Conservation (phyloP, 2,888 invertebrate species). For the Stenodera caucasica region DNA sequence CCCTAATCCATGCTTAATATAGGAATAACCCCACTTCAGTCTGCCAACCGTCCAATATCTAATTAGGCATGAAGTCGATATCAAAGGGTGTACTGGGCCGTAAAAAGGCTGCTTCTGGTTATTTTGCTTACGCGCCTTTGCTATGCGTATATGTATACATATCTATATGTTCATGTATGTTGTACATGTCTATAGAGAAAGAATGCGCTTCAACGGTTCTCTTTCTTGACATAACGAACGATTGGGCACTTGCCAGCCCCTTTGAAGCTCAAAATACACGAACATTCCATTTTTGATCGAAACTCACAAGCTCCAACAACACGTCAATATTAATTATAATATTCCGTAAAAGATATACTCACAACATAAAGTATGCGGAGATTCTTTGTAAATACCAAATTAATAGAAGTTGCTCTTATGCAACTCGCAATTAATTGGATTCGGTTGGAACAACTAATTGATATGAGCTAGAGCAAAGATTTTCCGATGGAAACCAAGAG, state of each 20-base stretch:
- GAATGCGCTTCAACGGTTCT: conserved; percentile 18
- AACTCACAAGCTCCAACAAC: not conserved
- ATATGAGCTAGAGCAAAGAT: not conserved
- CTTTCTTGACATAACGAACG: conserved; percentile 19
- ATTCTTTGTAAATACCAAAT: no score
- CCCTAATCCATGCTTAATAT: not conserved
- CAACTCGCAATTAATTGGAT: not conserved
- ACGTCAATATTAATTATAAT: no score
- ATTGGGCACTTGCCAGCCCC: conserved; percentile 20
- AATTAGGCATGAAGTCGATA: conserved; percentile 41
- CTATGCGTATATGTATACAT: conserved; percentile 14
- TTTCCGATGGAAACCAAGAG: not conserved
- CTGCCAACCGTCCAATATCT: conserved; percentile 24
- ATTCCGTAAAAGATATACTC: no score
- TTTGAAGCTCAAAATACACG: conserved; percentile 4
- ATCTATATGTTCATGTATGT: no score
- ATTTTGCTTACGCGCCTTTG: conserved; percentile 38
- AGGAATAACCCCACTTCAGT: not conserved
- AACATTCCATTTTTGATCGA: conserved; percentile 1
- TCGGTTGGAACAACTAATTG: not conserved
- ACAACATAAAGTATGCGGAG: no score
- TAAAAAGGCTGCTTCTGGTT: conserved; percentile 40
- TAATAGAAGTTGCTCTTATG: not conserved
- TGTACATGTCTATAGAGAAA: no score
- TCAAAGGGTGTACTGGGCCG: conserved; percentile 41